Evolutionary conservation across 2,797 vertebrate species (phyloP).

Genomic region (Anguilla obscura): DNA sequence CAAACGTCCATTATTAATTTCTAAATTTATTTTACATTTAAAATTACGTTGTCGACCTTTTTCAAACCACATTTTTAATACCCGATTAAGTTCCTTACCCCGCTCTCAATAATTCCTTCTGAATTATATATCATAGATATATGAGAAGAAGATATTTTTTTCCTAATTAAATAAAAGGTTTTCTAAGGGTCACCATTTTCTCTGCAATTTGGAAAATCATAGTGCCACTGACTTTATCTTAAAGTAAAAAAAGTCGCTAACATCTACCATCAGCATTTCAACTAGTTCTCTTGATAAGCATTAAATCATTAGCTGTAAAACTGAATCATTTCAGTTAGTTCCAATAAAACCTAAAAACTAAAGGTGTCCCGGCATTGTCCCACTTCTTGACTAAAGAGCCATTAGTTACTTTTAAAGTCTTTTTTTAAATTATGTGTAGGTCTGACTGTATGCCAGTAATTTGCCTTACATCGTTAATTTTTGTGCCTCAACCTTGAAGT

Average conservation of each 20-base stretch:
- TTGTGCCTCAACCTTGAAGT: constrained; percentile 17
- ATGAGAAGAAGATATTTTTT: not conserved
- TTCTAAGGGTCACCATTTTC: not conserved
- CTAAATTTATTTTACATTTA: constrained; percentile 20
- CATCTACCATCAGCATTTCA: not conserved
- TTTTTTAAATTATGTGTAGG: not conserved
- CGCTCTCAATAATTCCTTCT: not conserved
- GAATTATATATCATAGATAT: not conserved
- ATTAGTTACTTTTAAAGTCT: not conserved
- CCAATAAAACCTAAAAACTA: not conserved
- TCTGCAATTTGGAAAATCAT: not conserved
- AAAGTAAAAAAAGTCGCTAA: not conserved
- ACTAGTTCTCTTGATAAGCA: not conserved
- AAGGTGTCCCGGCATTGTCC: not conserved
- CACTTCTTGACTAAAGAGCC: not conserved
- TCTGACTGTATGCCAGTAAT: not conserved
- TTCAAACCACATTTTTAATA: constrained; percentile 7
- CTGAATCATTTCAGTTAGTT: not conserved
- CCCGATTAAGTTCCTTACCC: constrained; percentile 8
- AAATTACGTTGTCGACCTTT: not conserved
- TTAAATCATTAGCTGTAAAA: not conserved
- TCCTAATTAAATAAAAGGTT: constrained; percentile 6
- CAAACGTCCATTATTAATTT: not conserved
- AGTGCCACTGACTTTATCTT: not conserved
- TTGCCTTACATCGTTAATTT: constrained; percentile 28